Percentiles rank a stretch among this genome's conserved stretches.
Conservation (phyloP, 2,888 invertebrate species). For the Cerastis rubricosa region DNA sequence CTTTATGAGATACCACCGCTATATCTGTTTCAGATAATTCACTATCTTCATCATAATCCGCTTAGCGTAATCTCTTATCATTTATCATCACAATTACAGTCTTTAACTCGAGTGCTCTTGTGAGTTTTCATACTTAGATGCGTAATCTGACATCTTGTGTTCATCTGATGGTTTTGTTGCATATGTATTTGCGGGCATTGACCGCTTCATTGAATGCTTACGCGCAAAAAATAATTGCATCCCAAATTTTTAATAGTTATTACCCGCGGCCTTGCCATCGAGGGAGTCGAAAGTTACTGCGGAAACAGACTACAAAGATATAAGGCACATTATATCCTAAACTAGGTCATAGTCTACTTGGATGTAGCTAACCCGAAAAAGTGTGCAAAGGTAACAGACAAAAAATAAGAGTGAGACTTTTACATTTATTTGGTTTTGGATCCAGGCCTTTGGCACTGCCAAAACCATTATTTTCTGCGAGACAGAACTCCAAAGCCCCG, state of each 20-base stretch:
- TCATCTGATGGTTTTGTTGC: neutral
- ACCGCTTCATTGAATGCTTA: neutral
- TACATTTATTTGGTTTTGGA: neutral
- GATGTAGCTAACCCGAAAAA: too few species aligned
- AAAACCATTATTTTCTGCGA: neutral
- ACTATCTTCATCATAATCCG: slow-evolving; percentile 19
- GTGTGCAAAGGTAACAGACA: too few species aligned
- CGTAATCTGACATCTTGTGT: slow-evolving; percentile 7
- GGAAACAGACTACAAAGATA: neutral
- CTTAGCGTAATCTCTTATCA: slow-evolving; percentile 23
- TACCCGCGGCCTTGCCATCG: neutral
- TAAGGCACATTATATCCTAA: too few species aligned
- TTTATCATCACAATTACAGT: slow-evolving; percentile 16
- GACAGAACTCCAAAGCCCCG: neutral
- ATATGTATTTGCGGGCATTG: neutral
- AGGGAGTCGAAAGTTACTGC: neutral
- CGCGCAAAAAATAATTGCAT: neutral
- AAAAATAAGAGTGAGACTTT: neutral
- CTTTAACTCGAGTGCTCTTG: slow-evolving; percentile 2
- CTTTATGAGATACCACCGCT: neutral
- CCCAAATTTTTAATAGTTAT: neutral
- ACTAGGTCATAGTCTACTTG: too few species aligned
- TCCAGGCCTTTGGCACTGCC: neutral
- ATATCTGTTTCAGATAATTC: slow-evolving; percentile 6
- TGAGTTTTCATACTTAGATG: slow-evolving; percentile 11